Conservation (phyloP, 1,140 invertebrate genomes). For the Marisa cornuarietis region DNA sequence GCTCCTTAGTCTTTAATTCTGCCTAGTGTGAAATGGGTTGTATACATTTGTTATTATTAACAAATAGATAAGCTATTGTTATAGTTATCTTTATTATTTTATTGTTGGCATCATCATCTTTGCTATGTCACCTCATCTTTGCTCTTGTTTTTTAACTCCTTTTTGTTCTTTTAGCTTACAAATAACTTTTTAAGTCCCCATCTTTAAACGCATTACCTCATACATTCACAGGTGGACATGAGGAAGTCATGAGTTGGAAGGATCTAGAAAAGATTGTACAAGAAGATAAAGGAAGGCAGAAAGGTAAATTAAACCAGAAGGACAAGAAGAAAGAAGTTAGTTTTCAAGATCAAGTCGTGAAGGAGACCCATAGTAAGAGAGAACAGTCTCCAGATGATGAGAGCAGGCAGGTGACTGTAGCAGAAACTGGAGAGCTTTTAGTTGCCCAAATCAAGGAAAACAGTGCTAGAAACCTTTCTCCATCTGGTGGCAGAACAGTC, state of each 20-base stretch:
- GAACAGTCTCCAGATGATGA: not conserved
- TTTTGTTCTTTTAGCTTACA: too few relatives aligned
- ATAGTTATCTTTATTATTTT: too few relatives aligned
- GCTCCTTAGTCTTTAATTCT: too few relatives aligned
- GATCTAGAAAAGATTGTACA: slow-evolving; percentile 12
- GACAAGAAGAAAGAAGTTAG: not conserved
- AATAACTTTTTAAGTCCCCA: too few relatives aligned
- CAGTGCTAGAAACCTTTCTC: not conserved
- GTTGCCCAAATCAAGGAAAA: slow-evolving; percentile 12
- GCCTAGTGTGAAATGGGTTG: too few relatives aligned
- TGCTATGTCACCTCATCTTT: too few relatives aligned
- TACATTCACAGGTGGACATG: not conserved
- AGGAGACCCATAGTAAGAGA: too few relatives aligned
- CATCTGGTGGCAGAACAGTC: not conserved
- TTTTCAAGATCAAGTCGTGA: not conserved
- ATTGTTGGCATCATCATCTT: too few relatives aligned
- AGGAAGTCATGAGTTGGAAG: slow-evolving; percentile 13
- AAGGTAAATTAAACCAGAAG: not conserved
- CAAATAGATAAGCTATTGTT: too few relatives aligned
- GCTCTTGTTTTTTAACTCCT: too few relatives aligned
- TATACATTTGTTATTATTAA: too few relatives aligned
- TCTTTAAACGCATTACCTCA: too few relatives aligned
- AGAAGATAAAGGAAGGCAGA: slow-evolving; percentile 1
- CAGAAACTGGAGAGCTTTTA: not conserved
- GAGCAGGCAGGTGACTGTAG: not conserved